These are phyloP conservation scores for Xenopus tropicalis DNA, from an alignment of 2,113 vertebrate genomes.

Conservation along the genomic window UCB_Xtro_10.0 CM004443.2:20284501-20285000, in stretches of 20 bases:
- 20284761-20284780: background rate
- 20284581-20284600: no score
- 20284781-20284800: background rate
- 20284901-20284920: background rate
- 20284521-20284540: no score
- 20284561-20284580: no score
- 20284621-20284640: no score
- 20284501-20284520: no score
- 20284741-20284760: background rate
- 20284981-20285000: no score
- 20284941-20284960: background rate
- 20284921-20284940: background rate
- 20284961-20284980: background rate
- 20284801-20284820: constrained; percentile 12
- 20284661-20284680: background rate
- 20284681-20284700: background rate
- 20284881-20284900: constrained; percentile 27
- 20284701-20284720: background rate
- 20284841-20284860: constrained; percentile 34
- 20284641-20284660: no score
- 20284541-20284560: no score
- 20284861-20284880: constrained; percentile 29
- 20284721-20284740: background rate
- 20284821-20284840: constrained; percentile 17
- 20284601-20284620: no score